Conservation (phyloP, 2,113 vertebrate genomes). For the Hemichromis elongatus region DNA sequence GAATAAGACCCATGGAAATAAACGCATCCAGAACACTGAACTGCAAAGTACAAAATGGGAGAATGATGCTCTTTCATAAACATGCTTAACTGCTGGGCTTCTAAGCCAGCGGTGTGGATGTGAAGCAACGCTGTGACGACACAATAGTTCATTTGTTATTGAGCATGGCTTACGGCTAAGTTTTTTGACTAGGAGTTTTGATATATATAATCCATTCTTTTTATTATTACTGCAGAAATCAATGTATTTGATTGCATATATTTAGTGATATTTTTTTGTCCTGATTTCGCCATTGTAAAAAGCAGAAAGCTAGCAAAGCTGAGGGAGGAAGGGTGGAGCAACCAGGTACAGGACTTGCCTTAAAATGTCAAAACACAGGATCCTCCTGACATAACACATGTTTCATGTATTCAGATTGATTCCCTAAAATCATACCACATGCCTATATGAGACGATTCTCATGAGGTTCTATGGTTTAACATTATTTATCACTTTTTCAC, state of each 20-base stretch:
- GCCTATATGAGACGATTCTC: not conserved
- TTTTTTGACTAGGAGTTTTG: not conserved
- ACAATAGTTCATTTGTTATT: not conserved
- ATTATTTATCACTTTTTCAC: not conserved
- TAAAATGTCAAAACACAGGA: not conserved
- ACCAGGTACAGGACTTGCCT: not conserved
- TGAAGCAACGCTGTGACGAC: not conserved
- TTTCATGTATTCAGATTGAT: not conserved
- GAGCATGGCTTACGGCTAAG: not conserved
- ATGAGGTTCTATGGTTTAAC: not conserved
- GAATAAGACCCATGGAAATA: conserved; percentile 15
- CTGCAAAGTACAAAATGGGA: conserved; percentile 2
- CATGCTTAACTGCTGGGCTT: not conserved
- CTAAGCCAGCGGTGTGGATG: not conserved
- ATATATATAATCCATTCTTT: not conserved
- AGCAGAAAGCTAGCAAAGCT: not conserved
- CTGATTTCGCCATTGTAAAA: not conserved
- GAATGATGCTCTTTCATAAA: conserved; percentile 17
- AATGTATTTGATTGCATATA: not conserved
- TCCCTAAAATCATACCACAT: not conserved
- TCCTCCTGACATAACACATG: not conserved
- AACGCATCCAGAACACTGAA: not conserved
- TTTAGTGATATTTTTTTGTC: not conserved
- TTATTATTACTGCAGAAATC: not conserved
- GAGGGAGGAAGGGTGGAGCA: not conserved